A percentile compares a stretch with the other conserved stretches of the same genome.
Evolutionary conservation across 2,113 vertebrate species (phyloP).

Genomic region (Vicugna pacos): DNA sequence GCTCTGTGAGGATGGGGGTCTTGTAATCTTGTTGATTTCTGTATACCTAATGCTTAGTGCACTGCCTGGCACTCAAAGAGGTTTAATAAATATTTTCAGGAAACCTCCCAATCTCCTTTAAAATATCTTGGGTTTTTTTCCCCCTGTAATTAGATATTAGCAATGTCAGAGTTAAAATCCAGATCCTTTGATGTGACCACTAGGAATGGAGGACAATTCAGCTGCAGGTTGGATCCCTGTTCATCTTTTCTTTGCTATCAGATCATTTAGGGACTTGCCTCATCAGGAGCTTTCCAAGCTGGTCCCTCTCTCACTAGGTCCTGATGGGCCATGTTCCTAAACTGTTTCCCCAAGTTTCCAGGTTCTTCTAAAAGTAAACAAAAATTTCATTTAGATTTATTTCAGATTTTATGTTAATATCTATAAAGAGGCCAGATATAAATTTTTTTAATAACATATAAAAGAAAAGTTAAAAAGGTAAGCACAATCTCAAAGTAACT

Average conservation of each 20-base stretch:
- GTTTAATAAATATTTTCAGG: not conserved
- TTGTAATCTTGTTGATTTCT: not conserved
- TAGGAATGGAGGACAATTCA: not conserved
- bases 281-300: not conserved
- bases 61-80: not conserved
- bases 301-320: not conserved
- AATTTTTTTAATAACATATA: not conserved
- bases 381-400: not conserved
- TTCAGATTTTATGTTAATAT: not conserved
- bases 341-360: not conserved
- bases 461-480: not conserved
- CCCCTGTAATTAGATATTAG: not conserved
- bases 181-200: not conserved
- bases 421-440: not conserved
- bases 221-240: not conserved
- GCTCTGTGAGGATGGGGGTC: not conserved
- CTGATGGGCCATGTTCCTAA: not conserved
- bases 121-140: too few relatives aligned
- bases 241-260: not conserved
- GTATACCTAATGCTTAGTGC: not conserved
- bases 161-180: not conserved
- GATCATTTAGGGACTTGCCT: not conserved
- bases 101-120: not conserved
- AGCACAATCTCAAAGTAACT: not conserved
- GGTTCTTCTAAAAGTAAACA: constrained; percentile 6